A percentile compares a stretch with the other conserved stretches of the same genome.
Evolutionary conservation across 2,113 vertebrate species (phyloP).

Genomic region (Pitta sordida): DNA sequence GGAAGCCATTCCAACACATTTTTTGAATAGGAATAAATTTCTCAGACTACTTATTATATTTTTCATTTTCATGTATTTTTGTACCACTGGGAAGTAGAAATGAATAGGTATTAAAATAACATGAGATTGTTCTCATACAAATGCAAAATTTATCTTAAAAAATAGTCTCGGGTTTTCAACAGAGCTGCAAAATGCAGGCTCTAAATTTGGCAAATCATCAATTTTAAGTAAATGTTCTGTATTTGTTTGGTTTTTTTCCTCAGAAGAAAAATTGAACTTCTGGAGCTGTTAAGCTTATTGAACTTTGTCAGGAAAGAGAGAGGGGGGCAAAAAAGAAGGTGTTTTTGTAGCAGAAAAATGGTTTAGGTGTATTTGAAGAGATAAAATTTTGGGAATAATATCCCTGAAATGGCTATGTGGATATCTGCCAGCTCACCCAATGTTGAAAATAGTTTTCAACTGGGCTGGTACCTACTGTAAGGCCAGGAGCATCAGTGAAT

Average conservation of each 20-base stretch:
- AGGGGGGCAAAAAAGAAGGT: neutral
- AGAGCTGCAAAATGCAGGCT: neutral
- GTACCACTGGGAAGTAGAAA: neutral
- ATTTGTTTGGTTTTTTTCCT: accelerated
- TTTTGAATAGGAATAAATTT: slow-evolving; percentile 3
- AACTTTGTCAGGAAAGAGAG: neutral
- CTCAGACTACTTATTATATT: neutral
- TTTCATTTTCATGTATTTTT: slow-evolving; percentile 15
- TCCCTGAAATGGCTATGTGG: neutral
- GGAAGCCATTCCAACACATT: neutral
- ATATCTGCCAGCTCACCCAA: accelerated
- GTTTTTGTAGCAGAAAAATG: neutral
- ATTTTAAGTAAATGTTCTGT: neutral
- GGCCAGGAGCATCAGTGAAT: neutral
- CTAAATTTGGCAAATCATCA: neutral
- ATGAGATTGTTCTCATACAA: neutral
- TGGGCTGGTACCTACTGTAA: neutral
- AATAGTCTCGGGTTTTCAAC: neutral
- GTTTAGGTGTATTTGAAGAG: neutral
- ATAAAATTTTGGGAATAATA: neutral
- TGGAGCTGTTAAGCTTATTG: neutral
- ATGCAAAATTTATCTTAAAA: neutral
- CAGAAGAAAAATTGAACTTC: neutral
- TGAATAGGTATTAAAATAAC: neutral
- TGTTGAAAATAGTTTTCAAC: neutral